Percentiles rank a stretch among this genome's conserved stretches.
Conservation (phyloP, 2,797 vertebrate genomes). For the Anguilla obscura region DNA sequence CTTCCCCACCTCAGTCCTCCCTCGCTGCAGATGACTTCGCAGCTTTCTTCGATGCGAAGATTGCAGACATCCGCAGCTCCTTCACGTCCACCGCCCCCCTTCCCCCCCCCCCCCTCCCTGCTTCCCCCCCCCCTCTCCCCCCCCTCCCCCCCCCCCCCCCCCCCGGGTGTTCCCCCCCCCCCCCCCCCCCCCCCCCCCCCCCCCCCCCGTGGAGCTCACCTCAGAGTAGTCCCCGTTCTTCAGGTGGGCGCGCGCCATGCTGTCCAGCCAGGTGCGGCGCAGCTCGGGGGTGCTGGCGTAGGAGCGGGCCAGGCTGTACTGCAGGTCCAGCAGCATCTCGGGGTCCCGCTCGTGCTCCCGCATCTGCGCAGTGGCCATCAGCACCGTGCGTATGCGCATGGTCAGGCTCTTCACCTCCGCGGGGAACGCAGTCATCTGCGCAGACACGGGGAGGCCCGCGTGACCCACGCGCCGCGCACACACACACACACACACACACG, state of each 20-base stretch:
- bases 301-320: slow-evolving; percentile 94
- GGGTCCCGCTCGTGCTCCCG: slow-evolving; percentile 94
- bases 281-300: slow-evolving; percentile 96
- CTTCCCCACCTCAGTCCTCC: no score
- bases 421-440: slow-evolving; percentile 87
- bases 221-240: slow-evolving; percentile 95
- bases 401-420: slow-evolving; percentile 93
- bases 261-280: slow-evolving; percentile 93
- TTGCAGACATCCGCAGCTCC: no score
- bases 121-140: no score
- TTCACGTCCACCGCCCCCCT: no score
- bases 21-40: no score
- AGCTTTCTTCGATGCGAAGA: no score
- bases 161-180: no score
- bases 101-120: no score
- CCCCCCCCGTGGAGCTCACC: slow-evolving; percentile 63
- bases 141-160: no score
- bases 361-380: slow-evolving; percentile 98
- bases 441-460: neutral
- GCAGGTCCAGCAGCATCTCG: slow-evolving; percentile 93
- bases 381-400: slow-evolving; percentile 92
- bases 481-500: neutral
- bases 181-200: no score
- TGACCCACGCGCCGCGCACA: neutral
- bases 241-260: slow-evolving; percentile 94